phyloP scores from a whole-genome alignment of 1,140 invertebrate genomes.

The Drosophila takahashii region DNA sequence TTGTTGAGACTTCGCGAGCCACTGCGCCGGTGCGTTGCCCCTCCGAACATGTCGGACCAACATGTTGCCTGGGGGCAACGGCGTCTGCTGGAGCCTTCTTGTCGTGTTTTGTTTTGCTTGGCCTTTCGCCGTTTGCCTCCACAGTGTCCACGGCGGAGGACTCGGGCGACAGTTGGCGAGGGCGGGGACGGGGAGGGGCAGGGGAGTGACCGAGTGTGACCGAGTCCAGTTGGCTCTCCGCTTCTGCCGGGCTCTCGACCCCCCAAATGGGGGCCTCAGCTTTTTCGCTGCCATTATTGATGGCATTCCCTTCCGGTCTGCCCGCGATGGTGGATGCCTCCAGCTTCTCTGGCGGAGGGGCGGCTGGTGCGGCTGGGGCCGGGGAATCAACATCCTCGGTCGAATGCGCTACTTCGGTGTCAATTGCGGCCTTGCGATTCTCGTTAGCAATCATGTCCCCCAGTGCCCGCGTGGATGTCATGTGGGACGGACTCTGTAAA shows the following conservation, averaged over 20 bases:
- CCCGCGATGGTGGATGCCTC: slow-evolving; percentile 5
- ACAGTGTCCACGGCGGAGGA: slow-evolving; percentile 14
- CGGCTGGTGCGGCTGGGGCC: not conserved
- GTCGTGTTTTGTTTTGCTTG: slow-evolving; percentile 71
- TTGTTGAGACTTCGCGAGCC: slow-evolving; percentile 26
- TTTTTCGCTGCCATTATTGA: slow-evolving; percentile 12
- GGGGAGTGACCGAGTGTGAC: not conserved
- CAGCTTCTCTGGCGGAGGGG: not conserved
- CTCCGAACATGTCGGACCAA: slow-evolving; percentile 62
- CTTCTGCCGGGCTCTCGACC: not conserved
- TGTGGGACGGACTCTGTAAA: slow-evolving; percentile 43
- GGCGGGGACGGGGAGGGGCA: not conserved
- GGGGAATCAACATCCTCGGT: slow-evolving; percentile 4
- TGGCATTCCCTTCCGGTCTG: slow-evolving; percentile 31
- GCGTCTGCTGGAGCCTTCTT: slow-evolving; percentile 5
- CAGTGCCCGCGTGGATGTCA: slow-evolving; percentile 9
- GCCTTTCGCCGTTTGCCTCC: slow-evolving; percentile 46
- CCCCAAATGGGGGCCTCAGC: not conserved
- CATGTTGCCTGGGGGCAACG: slow-evolving; percentile 33
- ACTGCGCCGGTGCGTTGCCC: slow-evolving; percentile 42
- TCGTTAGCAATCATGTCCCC: slow-evolving; percentile 2
- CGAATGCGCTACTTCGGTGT: slow-evolving; percentile 23
- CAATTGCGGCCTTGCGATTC: slow-evolving; percentile 21
- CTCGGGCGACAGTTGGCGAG: not conserved
- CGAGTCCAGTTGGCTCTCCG: slow-evolving; percentile 1